These are phyloP conservation scores for Poeciliopsis infans DNA, from an alignment of 2,797 vertebrate species.

Conservation along the genomic window DNA sequence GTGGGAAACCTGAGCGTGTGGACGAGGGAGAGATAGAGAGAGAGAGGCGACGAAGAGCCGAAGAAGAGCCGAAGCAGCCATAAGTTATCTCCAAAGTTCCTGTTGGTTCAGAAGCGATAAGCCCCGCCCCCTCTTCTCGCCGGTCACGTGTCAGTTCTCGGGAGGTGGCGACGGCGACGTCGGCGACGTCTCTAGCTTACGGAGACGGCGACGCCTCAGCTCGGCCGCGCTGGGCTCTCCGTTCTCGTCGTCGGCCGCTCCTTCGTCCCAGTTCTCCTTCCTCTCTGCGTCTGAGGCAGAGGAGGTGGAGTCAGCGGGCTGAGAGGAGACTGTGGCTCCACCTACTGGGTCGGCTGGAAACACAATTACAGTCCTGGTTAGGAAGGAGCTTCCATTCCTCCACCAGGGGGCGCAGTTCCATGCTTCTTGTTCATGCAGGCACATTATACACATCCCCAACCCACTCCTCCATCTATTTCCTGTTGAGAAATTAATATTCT, in stretches of 20 bases:
- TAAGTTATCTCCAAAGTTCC: slow-evolving; percentile 38
- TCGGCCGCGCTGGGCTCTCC: slow-evolving; percentile 87
- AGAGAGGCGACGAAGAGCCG: slow-evolving; percentile 41
- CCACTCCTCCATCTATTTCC: too few species aligned
- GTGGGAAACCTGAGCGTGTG: slow-evolving; percentile 50
- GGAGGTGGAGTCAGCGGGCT: slow-evolving; percentile 67
- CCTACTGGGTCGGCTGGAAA: slow-evolving; percentile 53
- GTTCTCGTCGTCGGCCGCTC: slow-evolving; percentile 64
- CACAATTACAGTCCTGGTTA: neutral
- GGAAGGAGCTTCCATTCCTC: neutral
- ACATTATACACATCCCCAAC: too few species aligned
- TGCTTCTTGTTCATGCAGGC: too few species aligned
- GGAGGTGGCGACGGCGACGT: slow-evolving; percentile 56
- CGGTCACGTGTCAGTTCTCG: slow-evolving; percentile 79
- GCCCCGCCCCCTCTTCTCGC: slow-evolving; percentile 12
- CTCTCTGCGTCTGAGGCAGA: slow-evolving; percentile 64
- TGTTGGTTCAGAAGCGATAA: slow-evolving; percentile 50
- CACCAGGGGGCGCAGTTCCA: neutral
- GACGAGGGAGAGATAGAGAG: slow-evolving; percentile 16
- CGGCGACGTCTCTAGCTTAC: slow-evolving; percentile 85
- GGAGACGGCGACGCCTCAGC: slow-evolving; percentile 88
- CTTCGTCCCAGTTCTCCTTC: slow-evolving; percentile 55
- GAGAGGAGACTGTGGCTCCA: slow-evolving; percentile 67
- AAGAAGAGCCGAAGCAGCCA: slow-evolving; percentile 36
- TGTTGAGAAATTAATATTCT: too few species aligned